Base-by-base conservation (phyloP, 2,888 invertebrate species). In the Schrankia costaestrigalis region DNA sequence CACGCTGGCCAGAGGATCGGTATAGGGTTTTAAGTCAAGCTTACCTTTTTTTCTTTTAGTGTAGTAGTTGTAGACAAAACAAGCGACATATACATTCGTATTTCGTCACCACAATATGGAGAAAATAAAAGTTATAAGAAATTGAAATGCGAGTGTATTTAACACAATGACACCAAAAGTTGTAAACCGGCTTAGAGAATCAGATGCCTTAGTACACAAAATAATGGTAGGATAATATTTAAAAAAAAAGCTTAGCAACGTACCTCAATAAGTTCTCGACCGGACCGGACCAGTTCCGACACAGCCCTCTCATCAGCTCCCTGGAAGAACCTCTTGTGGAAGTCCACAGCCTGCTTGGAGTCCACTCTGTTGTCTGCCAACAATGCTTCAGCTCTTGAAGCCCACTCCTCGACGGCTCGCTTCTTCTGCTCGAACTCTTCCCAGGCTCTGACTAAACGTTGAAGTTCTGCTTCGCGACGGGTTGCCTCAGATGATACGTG, bases 301-400 rank as follows among this genome's bases (percentile, higher is more conserved):
- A 96, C 93, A 83, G 95, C 94, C 41, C 92, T 90, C 63, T 96
- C 95, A 64, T 96, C 95, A 0, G 95, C 93, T 41, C 93, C 93
- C 56, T 94, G 94, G 83, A 97, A 97, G 89, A 96, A 96, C 35
- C 91, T 90, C 74, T 95, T 95, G 62, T 96, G 96, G 51, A 93
- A 91, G 71, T 95, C 95, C 1, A 96, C 93, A 0, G 92, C 92
- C 55, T 93, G 93, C 66, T 94, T 93, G 19, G 91, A 93, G 63
- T 95, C 95, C 3, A 94, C 93, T 31, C 93, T 90, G 63, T 92
- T 93, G 61, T 97, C 97, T 0, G 91, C 90, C 10, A 97, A 89
- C 21, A 97, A 78, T 2, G 93, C 92, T 56, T 97, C 95, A 0
- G 97, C 97, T 27, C 93, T 91, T 0, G 93, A 91, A 1, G 97